phyloP scores from a whole-genome alignment of 1,140 invertebrate genomes.

The Ceratina calcarata region DNA sequence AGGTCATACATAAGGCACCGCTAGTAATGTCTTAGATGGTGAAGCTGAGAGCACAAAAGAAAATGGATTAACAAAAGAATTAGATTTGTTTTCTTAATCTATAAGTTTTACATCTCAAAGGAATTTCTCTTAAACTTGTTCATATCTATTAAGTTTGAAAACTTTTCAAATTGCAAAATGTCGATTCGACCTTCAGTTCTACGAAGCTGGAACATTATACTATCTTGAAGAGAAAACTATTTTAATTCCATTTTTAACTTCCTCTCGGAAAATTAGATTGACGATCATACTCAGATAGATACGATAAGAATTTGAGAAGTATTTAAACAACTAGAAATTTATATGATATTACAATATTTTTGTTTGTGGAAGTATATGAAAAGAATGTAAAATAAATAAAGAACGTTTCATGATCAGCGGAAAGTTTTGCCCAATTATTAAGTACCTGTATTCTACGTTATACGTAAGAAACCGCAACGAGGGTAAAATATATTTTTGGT shows the following conservation, averaged over 20 bases:
- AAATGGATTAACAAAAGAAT: neutral
- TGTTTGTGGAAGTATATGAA: too few relatives aligned
- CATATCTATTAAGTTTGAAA: neutral
- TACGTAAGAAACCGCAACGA: neutral
- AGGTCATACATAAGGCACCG: too few relatives aligned
- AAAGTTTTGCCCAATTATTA: too few relatives aligned
- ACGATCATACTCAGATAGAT: too few relatives aligned
- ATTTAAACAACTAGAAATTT: too few relatives aligned
- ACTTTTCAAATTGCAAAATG: neutral
- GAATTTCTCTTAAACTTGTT: neutral
- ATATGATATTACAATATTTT: too few relatives aligned
- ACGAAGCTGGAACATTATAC: neutral
- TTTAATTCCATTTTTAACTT: neutral
- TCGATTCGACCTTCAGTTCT: neutral
- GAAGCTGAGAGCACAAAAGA: neutral
- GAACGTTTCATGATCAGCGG: too few relatives aligned
- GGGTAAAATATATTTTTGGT: neutral
- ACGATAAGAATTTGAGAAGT: too few relatives aligned
- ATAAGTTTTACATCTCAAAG: neutral
- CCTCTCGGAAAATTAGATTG: neutral
- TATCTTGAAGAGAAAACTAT: too few relatives aligned
- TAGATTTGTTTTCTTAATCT: neutral
- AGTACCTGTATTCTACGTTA: too few relatives aligned
- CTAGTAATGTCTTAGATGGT: neutral
- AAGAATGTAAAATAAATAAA: too few relatives aligned